Percentiles rank a stretch among this genome's conserved stretches.
Evolutionary conservation across 2,113 vertebrate species (phyloP).

Genomic region (Pontoporia blainvillei): DNA sequence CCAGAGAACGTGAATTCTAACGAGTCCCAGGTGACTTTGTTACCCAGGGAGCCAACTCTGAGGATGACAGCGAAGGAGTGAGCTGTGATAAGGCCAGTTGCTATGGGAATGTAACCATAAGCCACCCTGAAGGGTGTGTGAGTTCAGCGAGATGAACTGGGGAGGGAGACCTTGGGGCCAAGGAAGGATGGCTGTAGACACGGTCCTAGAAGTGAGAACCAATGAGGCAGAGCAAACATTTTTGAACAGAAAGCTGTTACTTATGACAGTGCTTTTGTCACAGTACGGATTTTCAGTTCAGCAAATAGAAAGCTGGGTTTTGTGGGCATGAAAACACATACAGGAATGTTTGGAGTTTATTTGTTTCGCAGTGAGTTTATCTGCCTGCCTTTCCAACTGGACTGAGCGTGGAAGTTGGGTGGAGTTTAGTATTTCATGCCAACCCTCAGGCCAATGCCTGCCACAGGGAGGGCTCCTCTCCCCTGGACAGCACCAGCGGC

Average conservation of each 20-base stretch:
- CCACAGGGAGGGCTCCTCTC: background rate
- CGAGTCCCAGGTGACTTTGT: background rate
- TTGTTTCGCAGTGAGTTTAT: background rate
- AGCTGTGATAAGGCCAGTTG: background rate
- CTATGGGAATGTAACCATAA: rapidly evolving
- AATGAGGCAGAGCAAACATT: background rate
- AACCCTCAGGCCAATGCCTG: background rate
- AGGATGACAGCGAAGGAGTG: background rate
- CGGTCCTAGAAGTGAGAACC: background rate
- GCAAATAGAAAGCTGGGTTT: background rate
- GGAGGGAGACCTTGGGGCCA: background rate
- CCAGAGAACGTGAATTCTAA: background rate
- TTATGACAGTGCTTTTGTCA: background rate
- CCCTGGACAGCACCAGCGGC: too few relatives aligned
- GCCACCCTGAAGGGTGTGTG: background rate
- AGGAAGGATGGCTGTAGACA: background rate
- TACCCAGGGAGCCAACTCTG: background rate
- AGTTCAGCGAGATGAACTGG: background rate
- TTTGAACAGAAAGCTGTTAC: background rate
- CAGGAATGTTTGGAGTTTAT: background rate
- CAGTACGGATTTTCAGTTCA: background rate
- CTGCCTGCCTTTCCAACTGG: background rate
- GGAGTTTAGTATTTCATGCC: background rate
- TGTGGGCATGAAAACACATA: background rate
- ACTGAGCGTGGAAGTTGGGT: rapidly evolving